Percentiles rank a stretch among this genome's conserved stretches.
phyloP scores from a whole-genome alignment of 1,140 invertebrate genomes.

The Uloborus diversus region DNA sequence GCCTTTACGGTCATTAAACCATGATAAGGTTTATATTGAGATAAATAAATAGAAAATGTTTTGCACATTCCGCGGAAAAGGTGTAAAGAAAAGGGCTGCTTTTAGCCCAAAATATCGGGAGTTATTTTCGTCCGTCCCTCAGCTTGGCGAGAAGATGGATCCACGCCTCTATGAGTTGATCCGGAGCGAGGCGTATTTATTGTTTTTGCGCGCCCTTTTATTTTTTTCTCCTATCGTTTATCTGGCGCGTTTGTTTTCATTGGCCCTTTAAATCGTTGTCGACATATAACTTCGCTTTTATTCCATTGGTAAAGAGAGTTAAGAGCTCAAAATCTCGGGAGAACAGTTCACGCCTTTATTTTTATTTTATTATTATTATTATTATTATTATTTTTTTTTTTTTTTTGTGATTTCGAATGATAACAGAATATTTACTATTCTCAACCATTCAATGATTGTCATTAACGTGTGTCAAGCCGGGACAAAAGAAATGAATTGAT shows the following conservation, averaged over 20 bases:
- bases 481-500: too few relatives aligned
- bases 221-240: neutral
- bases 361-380: too few relatives aligned
- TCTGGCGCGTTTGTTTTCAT: neutral
- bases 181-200: too few relatives aligned
- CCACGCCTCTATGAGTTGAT: too few relatives aligned
- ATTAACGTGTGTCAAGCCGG: too few relatives aligned
- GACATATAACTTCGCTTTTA: neutral
- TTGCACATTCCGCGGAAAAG: neutral
- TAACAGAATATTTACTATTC: too few relatives aligned
- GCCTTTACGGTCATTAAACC: neutral
- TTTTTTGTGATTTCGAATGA: too few relatives aligned
- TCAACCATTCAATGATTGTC: too few relatives aligned
- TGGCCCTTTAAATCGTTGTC: neutral
- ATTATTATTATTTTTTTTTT: too few relatives aligned
- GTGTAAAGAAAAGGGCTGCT: conserved; percentile 5
- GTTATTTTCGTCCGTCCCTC: conserved; percentile 35
- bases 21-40: neutral
- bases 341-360: too few relatives aligned
- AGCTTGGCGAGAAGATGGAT: neutral
- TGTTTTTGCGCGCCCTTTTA: too few relatives aligned
- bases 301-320: neutral
- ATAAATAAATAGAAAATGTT: neutral
- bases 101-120: conserved; percentile 14
- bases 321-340: neutral